Base-by-base conservation (phyloP, 2,797 vertebrate genomes). In the Hypotaenidia okinawae region DNA sequence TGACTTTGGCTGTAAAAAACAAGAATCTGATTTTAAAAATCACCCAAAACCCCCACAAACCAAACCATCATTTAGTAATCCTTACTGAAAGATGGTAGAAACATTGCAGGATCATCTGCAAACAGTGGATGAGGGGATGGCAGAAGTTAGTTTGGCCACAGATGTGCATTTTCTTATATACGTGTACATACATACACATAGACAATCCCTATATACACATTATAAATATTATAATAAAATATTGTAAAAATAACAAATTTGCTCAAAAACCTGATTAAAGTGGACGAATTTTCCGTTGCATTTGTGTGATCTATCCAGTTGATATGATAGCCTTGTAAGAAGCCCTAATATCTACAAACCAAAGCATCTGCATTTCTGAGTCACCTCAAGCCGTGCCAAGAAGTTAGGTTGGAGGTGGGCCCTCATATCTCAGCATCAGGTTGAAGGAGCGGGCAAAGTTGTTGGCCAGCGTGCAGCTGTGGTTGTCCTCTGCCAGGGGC, bases 361-460 rank as follows among this genome's bases (percentile, higher is more conserved):
- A 11, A 17, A n/a, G 23, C 62, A 57, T 35, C 59, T 43, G 2
- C 57, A 28, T 33, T 82, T 72, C 25, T 39, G 58, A 23, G 43
- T 93, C 90, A 84, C 92, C 94, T 95, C 2, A 1, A 25, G 74
- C 74, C 32, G 17, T 0, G 6, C 17, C 3, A 30, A 5, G 21
- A 18, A 37, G 49, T 97, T 98, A 99, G 24, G 98, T 99, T 62
- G 99, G 99, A 0, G 99, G 99, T 1, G 99, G 99, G 12, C 98
- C 98, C 0, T 98, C 35, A 3, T 99, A 98, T 91, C 98, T 98
- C 45, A 99, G 98, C 99, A 99, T 99, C 95, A 99, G 81, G 87
- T 97, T 98, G 97, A 99, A 99, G 87, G 99, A 99, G 19, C 98
- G 98, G 80, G 99, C 99, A 1, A 99, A 99, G 97, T 99, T 99